Evolutionary conservation across 2,888 invertebrate genomes (phyloP).

Genomic region (Ectemnius continuus): DNA sequence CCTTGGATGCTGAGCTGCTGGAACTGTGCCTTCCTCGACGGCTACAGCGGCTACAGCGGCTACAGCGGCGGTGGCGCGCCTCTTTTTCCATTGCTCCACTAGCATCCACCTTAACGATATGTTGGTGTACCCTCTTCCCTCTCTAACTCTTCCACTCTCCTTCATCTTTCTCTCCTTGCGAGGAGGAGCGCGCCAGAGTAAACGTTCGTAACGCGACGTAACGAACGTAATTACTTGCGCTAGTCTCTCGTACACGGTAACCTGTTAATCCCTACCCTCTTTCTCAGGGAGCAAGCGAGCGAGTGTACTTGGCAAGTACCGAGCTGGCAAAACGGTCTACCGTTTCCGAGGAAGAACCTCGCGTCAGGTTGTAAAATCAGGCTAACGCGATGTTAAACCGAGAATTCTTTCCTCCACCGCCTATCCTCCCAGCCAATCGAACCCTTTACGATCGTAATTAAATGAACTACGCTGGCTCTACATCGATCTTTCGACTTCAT

Average conservation of each 20-base stretch:
- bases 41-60: neutral
- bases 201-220: constrained; percentile 59
- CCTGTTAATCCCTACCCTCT: constrained; percentile 52
- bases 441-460: constrained; percentile 3
- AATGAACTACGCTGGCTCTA: neutral
- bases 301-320: constrained; percentile 45
- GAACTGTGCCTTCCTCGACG: neutral
- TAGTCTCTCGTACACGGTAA: constrained; percentile 52
- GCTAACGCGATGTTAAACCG: constrained; percentile 44
- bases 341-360: constrained; percentile 17
- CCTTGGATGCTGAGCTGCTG: neutral
- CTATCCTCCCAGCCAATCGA: no score
- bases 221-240: constrained; percentile 59
- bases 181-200: constrained; percentile 31
- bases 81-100: constrained; percentile 39
- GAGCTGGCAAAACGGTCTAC: constrained; percentile 26
- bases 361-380: constrained; percentile 39
- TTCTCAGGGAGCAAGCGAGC: constrained; percentile 32
- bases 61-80: constrained; percentile 13
- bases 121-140: constrained; percentile 14
- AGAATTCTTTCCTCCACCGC: constrained; percentile 16
- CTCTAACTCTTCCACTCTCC: neutral
- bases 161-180: neutral
- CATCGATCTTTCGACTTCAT: no score
- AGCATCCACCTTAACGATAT: constrained; percentile 41